Evolutionary conservation across 1,140 invertebrate genomes (phyloP).

Genomic region (Drosophila miranda): DNA sequence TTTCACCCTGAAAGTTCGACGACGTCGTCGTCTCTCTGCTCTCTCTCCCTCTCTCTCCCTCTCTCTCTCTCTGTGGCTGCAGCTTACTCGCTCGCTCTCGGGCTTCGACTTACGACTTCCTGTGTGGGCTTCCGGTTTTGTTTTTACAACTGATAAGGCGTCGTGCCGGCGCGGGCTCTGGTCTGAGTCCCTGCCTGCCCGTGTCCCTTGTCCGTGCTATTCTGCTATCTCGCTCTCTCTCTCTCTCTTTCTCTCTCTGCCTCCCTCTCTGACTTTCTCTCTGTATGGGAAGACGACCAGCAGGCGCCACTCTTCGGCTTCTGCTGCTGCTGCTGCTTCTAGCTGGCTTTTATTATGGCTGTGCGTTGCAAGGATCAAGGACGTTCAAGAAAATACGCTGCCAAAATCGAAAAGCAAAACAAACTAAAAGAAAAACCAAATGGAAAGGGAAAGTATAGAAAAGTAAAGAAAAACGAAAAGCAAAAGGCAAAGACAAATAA

Average conservation of each 20-base stretch:
- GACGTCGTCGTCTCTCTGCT: conserved; percentile 38
- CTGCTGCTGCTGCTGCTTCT: conserved; percentile 35
- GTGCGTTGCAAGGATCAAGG: conserved; percentile 81
- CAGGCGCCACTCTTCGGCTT: conserved; percentile 52
- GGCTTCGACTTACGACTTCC: conserved; percentile 53
- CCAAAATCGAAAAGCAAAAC: conserved; percentile 24
- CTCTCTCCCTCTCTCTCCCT: conserved; percentile 11
- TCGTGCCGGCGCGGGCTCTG: conserved; percentile 52
- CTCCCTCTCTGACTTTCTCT: conserved; percentile 10
- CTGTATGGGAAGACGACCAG: conserved; percentile 64
- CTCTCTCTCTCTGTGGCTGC: conserved; percentile 34
- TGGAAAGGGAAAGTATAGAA: conserved; percentile 17
- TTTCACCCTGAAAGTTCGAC: conserved; percentile 77
- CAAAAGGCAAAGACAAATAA: conserved; percentile 56
- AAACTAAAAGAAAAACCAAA: conserved; percentile 54
- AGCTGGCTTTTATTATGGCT: conserved; percentile 54
- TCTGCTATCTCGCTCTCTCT: conserved; percentile 27
- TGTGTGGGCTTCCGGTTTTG: conserved; percentile 79
- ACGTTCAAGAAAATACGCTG: conserved; percentile 74
- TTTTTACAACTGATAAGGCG: conserved; percentile 80
- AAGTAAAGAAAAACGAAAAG: conserved; percentile 30
- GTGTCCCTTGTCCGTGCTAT: conserved; percentile 41
- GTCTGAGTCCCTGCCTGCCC: not conserved
- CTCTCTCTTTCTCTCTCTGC: not conserved
- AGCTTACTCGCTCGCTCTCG: conserved; percentile 9